These are phyloP conservation scores for Heloderma charlesbogerti DNA, from an alignment of 2,113 vertebrate species.

Conservation along the genomic window DNA sequence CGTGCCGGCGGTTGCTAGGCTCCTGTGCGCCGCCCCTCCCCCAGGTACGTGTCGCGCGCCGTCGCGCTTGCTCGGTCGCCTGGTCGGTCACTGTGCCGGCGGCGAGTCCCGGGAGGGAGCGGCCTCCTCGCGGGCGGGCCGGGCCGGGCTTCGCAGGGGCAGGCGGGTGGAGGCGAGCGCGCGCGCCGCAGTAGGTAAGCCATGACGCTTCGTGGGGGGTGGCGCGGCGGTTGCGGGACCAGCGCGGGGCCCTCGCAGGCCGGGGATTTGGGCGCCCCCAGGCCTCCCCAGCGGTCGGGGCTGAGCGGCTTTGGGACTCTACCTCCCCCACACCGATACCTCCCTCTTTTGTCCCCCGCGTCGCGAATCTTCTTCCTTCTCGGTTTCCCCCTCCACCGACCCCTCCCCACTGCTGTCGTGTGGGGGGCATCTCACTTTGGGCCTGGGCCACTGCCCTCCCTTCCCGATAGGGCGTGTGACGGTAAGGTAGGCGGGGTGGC, in stretches of 20 bases:
- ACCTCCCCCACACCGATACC: not conserved
- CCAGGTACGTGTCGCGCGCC: conserved; percentile 44
- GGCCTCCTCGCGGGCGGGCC: conserved; percentile 22
- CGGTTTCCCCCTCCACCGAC: too few species aligned
- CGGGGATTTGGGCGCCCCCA: not conserved
- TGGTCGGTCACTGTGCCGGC: conserved; percentile 35
- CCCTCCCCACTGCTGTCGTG: not conserved
- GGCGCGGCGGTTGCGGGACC: not conserved
- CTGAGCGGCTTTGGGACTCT: not conserved
- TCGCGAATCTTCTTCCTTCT: not conserved
- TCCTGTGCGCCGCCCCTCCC: conserved; percentile 43
- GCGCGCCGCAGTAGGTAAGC: conserved; percentile 22
- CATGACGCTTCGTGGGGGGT: not conserved
- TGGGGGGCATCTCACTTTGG: not conserved
- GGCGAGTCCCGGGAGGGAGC: conserved; percentile 40
- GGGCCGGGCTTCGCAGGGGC: not conserved
- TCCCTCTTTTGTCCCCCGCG: not conserved
- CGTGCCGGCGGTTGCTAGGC: conserved; percentile 45
- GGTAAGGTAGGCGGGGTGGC: not conserved
- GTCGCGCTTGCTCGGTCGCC: conserved; percentile 30
- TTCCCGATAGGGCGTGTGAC: not conserved
- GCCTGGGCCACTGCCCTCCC: not conserved
- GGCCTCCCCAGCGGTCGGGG: conserved; percentile 6
- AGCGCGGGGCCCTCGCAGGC: not conserved
- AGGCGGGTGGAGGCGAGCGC: not conserved